Conservation (phyloP, 2,797 vertebrate genomes). For the Pipistrellus pygmaeus region DNA sequence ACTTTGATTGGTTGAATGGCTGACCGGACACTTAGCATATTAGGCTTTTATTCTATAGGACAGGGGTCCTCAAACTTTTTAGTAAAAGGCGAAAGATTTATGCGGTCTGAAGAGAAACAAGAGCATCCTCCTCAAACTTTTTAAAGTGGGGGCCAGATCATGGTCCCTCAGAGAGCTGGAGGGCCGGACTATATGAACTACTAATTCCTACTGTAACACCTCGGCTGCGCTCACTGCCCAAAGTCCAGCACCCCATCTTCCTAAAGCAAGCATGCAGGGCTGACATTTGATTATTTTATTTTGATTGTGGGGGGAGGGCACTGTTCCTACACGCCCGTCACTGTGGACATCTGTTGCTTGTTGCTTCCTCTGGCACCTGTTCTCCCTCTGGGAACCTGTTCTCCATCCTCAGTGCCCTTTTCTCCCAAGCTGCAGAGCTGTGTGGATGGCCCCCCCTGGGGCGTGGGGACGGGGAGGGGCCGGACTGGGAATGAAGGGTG, state of each 20-base stretch:
- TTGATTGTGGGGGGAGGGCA: background rate
- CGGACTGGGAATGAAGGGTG: background rate
- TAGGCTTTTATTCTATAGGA: no score
- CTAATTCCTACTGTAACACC: no score
- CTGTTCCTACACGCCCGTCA: background rate
- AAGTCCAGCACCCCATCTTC: background rate
- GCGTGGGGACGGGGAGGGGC: background rate
- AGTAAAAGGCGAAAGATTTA: no score
- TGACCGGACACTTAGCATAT: no score
- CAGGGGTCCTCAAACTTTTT: no score
- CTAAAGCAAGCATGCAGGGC: background rate
- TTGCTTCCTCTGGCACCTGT: background rate
- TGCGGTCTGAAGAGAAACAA: no score
- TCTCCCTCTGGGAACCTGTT: background rate
- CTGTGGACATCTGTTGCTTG: background rate
- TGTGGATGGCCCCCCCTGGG: background rate
- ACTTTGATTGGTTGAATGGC: no score
- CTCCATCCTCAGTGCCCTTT: background rate
- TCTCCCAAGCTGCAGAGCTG: background rate
- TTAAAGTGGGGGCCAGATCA: no score
- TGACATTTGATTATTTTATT: background rate
- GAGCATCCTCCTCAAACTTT: no score
- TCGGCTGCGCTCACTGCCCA: no score
- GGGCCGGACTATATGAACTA: no score
- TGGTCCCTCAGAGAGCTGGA: no score